Percentiles rank a stretch among this genome's conserved stretches.
These are phyloP conservation scores for Pterobdella sp. DNA, from an alignment of 2,888 invertebrate genomes.

Conservation along the genomic window DNA sequence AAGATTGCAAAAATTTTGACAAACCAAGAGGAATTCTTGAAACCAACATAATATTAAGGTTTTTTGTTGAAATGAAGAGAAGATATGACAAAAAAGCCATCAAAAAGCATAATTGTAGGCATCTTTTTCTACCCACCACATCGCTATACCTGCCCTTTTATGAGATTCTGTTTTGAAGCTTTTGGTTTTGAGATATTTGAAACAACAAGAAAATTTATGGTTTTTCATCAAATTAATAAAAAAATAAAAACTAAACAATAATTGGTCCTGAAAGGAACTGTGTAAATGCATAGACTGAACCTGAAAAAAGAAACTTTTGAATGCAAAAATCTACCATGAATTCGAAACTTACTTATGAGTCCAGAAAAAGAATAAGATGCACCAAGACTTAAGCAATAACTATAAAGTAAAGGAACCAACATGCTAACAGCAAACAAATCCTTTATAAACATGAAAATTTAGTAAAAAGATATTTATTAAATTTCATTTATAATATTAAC, in stretches of 20 bases:
- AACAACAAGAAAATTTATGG: neutral
- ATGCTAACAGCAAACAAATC: constrained; percentile 50
- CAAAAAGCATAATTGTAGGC: constrained; percentile 44
- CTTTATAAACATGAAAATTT: constrained; percentile 38
- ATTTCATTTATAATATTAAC: neutral
- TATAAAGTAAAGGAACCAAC: constrained; percentile 46
- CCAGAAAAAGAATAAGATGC: constrained; percentile 46
- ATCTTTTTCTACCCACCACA: constrained; percentile 42
- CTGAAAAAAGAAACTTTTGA: constrained; percentile 37
- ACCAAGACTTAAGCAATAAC: constrained; percentile 45
- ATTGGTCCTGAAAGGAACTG: constrained; percentile 49
- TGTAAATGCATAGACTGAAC: constrained; percentile 49
- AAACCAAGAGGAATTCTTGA: constrained; percentile 45
- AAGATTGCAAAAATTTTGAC: neutral
- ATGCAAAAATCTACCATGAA: neutral
- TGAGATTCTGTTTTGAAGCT: constrained; percentile 5
- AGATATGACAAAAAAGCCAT: constrained; percentile 45
- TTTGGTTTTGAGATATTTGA: neutral
- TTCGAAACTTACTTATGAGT: constrained; percentile 42
- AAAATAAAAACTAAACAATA: constrained; percentile 41
- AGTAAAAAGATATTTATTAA: neutral
- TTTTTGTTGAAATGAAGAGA: constrained; percentile 42
- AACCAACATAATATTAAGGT: constrained; percentile 42
- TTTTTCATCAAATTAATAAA: neutral
- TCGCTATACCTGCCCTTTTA: constrained; percentile 50